phyloP scores from a whole-genome alignment of 2,113 vertebrate genomes.

The Nibea albiflora region DNA sequence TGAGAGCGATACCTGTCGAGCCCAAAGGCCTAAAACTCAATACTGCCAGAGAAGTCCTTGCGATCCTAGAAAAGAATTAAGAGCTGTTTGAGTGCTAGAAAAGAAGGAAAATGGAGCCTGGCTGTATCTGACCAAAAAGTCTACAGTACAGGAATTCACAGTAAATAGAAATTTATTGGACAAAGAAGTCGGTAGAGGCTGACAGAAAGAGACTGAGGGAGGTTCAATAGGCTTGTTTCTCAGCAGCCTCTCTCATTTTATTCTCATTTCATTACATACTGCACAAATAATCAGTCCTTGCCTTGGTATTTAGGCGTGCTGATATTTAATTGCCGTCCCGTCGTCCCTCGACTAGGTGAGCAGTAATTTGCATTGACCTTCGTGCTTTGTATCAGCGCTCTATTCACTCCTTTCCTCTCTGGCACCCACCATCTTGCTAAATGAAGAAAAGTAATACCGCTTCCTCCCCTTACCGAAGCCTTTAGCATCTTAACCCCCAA shows the following conservation, averaged over 20 bases:
- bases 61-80: constrained; percentile 59
- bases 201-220: constrained; percentile 5
- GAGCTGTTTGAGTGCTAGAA: constrained; percentile 45
- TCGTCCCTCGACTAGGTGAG: constrained; percentile 5
- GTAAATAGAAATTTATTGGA: constrained; percentile 49
- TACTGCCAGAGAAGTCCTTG: constrained; percentile 63
- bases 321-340: constrained; percentile 12
- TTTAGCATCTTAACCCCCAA: background rate
- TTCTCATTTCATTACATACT: background rate
- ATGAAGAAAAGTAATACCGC: constrained; percentile 41
- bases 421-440: background rate
- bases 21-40: constrained; percentile 65
- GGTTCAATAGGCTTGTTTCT: constrained; percentile 34
- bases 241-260: constrained; percentile 24
- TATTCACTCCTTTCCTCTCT: constrained; percentile 1
- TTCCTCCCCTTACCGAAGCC: constrained; percentile 24
- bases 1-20: constrained; percentile 64
- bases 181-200: constrained; percentile 36
- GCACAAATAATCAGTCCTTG: no score
- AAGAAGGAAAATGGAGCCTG: constrained; percentile 52
- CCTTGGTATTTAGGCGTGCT: constrained; percentile 5
- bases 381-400: constrained; percentile 36
- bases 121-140: constrained; percentile 48
- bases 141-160: constrained; percentile 42
- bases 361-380: constrained; percentile 54